Evolutionary conservation across 1,140 invertebrate species (phyloP).

Genomic region (Frieseomelitta varia): DNA sequence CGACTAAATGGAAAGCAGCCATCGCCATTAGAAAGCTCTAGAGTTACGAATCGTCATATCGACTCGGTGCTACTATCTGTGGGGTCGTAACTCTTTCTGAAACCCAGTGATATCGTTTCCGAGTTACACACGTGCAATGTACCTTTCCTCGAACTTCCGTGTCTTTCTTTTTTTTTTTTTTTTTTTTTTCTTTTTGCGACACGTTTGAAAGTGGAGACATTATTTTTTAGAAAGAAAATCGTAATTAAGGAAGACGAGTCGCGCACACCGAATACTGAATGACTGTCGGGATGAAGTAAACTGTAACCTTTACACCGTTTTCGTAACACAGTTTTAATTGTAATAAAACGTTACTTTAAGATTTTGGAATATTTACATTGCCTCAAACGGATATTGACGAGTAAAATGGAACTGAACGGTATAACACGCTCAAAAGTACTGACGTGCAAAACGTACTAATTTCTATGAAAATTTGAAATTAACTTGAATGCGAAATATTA

Average conservation of each 20-base stretch:
- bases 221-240: neutral
- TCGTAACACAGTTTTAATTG: neutral
- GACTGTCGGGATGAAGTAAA: neutral
- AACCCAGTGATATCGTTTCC: slow-evolving; percentile 34
- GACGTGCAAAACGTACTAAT: neutral
- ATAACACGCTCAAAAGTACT: neutral
- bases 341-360: slow-evolving; percentile 1
- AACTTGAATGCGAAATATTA: neutral
- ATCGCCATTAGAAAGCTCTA: neutral
- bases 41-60: slow-evolving; percentile 1
- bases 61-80: neutral
- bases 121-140: neutral
- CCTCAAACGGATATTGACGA: neutral
- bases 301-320: neutral
- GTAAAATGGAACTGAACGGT: neutral
- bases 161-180: too few species aligned
- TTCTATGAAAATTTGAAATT: neutral
- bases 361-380: slow-evolving; percentile 1
- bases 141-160: neutral
- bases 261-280: neutral
- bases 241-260: too few species aligned
- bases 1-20: slow-evolving; percentile 6
- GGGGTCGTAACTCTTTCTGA: neutral
- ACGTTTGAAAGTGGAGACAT: neutral
- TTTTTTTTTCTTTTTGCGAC: neutral